Evolutionary conservation across 2,888 invertebrate genomes (phyloP), one percentile per base, ranked within the genome.

Genomic region (Nysson spinosus): DNA sequence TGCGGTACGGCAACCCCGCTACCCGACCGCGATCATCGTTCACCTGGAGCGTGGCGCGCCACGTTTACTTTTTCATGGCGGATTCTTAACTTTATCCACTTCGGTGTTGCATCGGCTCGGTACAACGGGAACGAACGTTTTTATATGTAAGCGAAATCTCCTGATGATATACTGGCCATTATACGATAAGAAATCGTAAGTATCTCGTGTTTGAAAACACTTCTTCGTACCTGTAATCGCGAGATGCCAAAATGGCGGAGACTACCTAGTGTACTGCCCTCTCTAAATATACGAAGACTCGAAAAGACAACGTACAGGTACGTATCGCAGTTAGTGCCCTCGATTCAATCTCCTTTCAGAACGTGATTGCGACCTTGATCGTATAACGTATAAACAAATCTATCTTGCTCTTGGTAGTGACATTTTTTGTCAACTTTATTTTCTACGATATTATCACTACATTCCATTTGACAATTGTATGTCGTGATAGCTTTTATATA

Each of bases 291-390:
- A 40, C 35, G 22, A 32, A 49, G 49, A 4, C 40, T 55, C 58
- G 52, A 46, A 46, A 22, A 28, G 52, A 67, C 68, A n/a, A n/a
- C n/a, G n/a, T 43, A 16, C 68, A 68, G 58, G 58, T 68, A 63
- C 56, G 55, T 52, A 56, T 35, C 37, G 52, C 52, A 55, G 51
- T 44, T 19, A 44, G 56, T 70, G 62, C 62, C 68, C 68, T 52
- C 68, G 62, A 67, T 69, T 61, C 54, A 34, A 4, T 17, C 68
- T 69, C 57, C 62, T 57, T 63, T 54, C 50, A 54, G 44, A 52
- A 43, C 49, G 22, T 22, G 68, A 68, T 68, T 50, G 39, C 62
- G 68, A 57, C 68, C 69, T 69, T 68, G 69, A 57, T 67, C 62
- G 52, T 40, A 20, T 50, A n/a, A 19, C 16, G 55, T 57, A 30